These are phyloP conservation scores for Cottoperca gobio DNA, from an alignment of 2,797 vertebrate species.

Conservation along the genomic window DNA sequence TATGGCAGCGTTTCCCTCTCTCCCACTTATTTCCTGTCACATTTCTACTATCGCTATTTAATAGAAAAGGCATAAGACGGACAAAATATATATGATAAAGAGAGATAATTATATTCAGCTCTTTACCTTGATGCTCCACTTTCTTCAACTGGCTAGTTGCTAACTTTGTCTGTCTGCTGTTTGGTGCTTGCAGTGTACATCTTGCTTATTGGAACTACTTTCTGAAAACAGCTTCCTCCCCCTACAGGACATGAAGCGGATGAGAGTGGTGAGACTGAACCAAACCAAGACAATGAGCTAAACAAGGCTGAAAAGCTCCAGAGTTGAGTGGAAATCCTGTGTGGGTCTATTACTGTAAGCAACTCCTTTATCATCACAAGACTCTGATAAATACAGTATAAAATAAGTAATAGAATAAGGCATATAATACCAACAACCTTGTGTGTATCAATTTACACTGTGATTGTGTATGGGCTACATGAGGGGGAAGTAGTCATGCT, in stretches of 20 bases:
- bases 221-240: too few species aligned
- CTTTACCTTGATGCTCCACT: background rate
- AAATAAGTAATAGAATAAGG: background rate
- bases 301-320: background rate
- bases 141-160: background rate
- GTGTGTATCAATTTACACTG: background rate
- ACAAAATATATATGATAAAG: background rate
- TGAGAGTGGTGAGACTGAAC: background rate
- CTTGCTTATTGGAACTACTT: background rate
- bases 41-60: background rate
- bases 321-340: background rate
- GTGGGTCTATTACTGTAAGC: background rate
- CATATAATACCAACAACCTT: background rate
- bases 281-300: background rate
- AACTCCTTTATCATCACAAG: background rate
- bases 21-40: background rate
- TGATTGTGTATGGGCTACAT: background rate
- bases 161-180: background rate
- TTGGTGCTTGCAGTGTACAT: background rate
- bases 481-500: background rate
- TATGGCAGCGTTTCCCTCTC: too few species aligned
- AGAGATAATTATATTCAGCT: background rate
- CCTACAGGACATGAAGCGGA: background rate
- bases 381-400: background rate
- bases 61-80: background rate